These are phyloP conservation scores for Acanthurus lineatus DNA, from an alignment of 2,797 vertebrate species.

Conservation along the genomic window DNA sequence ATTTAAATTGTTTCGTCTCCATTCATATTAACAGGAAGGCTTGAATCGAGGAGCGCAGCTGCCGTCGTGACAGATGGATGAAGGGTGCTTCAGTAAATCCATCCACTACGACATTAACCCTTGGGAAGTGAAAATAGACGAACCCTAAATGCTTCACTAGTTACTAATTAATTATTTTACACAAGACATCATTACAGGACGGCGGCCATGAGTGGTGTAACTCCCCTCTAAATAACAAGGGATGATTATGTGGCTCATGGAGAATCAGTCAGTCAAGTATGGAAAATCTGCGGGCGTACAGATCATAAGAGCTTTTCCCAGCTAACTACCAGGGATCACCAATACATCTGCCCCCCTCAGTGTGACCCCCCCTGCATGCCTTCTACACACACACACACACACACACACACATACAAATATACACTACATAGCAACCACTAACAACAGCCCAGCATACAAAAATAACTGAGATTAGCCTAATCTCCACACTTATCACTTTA, in stretches of 20 bases:
- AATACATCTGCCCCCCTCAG: neutral
- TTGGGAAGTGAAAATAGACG: constrained; percentile 59
- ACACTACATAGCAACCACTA: constrained; percentile 26
- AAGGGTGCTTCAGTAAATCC: constrained; percentile 55
- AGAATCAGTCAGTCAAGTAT: constrained; percentile 45
- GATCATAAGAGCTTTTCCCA: constrained; percentile 25
- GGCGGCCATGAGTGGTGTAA: constrained; percentile 51
- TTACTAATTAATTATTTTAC: constrained; percentile 75
- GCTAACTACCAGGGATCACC: constrained; percentile 46
- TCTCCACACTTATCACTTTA: constrained; percentile 85
- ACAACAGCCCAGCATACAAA: constrained; percentile 74
- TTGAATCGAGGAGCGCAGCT: constrained; percentile 35
- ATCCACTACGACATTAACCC: constrained; percentile 71
- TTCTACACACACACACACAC: constrained; percentile 8
- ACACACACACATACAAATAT: too few species aligned
- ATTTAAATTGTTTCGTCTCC: constrained; percentile 14
- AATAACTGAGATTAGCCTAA: constrained; percentile 91
- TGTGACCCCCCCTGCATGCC: constrained; percentile 5
- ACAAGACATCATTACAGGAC: constrained; percentile 71
- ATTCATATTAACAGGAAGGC: constrained; percentile 17
- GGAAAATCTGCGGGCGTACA: constrained; percentile 7
- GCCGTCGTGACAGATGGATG: constrained; percentile 58
- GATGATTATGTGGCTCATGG: constrained; percentile 41
- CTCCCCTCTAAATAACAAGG: constrained; percentile 44
- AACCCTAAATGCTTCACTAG: constrained; percentile 65